A percentile compares a stretch with the other conserved stretches of the same genome.
phyloP scores from a whole-genome alignment of 2,113 vertebrate species.

The Syngnathus typhle region DNA sequence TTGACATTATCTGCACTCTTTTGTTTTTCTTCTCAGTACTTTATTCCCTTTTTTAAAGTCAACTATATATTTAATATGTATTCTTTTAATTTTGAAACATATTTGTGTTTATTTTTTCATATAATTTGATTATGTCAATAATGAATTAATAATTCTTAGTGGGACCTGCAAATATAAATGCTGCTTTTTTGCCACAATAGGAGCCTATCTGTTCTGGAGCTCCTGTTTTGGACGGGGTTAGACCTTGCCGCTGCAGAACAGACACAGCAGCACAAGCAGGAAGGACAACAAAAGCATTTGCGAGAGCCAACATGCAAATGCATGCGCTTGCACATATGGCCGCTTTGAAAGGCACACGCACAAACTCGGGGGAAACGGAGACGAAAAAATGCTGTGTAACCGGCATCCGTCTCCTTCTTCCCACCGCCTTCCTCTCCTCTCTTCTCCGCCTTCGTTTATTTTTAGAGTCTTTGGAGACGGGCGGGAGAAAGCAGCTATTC shows the following conservation, averaged over 20 bases:
- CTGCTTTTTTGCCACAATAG: neutral
- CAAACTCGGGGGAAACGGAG: constrained; percentile 22
- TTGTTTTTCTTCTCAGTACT: neutral
- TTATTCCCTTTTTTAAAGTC: neutral
- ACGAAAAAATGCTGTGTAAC: constrained; percentile 58
- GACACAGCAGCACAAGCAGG: constrained; percentile 8
- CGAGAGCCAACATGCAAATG: constrained; percentile 7
- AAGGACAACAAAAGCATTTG: constrained; percentile 10
- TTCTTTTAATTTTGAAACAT: no score
- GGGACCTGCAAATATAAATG: no score
- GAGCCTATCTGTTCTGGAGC: constrained; percentile 13
- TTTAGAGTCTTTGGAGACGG: constrained; percentile 56
- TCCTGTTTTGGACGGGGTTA: constrained; percentile 14
- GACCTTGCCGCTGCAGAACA: constrained; percentile 14
- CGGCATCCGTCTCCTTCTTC: constrained; percentile 27
- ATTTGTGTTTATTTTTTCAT: no score
- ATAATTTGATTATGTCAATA: constrained; percentile 16
- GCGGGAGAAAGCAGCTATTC: constrained; percentile 54
- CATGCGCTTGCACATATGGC: constrained; percentile 19
- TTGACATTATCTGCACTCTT: neutral
- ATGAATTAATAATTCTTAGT: neutral
- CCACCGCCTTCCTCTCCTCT: constrained; percentile 19
- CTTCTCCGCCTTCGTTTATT: constrained; percentile 53
- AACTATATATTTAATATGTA: neutral
- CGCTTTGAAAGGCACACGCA: constrained; percentile 10